Conservation (phyloP, 2,888 invertebrate genomes). For the Brachyopa scutellaris region DNA sequence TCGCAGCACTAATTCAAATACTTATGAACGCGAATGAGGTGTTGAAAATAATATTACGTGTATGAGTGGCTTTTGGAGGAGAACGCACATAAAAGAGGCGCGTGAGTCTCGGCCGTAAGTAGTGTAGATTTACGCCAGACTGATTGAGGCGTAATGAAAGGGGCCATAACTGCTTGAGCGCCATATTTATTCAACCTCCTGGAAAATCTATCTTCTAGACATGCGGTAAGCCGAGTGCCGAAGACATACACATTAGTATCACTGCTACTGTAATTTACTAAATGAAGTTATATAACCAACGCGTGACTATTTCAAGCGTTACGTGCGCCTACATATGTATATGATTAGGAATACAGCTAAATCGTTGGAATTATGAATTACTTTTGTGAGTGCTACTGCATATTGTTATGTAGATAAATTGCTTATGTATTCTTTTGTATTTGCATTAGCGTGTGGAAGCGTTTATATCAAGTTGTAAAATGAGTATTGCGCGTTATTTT, state of each 20-base stretch:
- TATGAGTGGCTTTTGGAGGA: constrained; percentile 56
- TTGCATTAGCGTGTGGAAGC: too few relatives aligned
- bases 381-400: too few relatives aligned
- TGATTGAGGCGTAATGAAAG: not conserved
- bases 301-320: constrained; percentile 9
- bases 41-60: constrained; percentile 71
- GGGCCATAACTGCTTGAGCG: not conserved
- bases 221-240: not conserved
- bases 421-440: too few relatives aligned
- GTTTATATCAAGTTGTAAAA: too few relatives aligned
- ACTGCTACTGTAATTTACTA: constrained; percentile 18
- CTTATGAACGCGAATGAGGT: constrained; percentile 70
- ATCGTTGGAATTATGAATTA: not conserved
- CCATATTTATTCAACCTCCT: not conserved
- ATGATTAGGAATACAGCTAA: not conserved
- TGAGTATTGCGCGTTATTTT: too few relatives aligned
- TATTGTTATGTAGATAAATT: too few relatives aligned
- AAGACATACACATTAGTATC: constrained; percentile 2
- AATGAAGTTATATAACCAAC: constrained; percentile 11
- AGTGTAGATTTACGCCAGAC: constrained; percentile 16
- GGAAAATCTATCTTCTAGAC: too few relatives aligned
- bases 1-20: constrained; percentile 76
- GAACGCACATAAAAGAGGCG: constrained; percentile 20
- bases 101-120: constrained; percentile 25
- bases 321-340: not conserved